Percentiles rank a stretch among this genome's conserved stretches.
Conservation (phyloP, 2,888 invertebrate genomes). For the Tetragnatha montana region DNA sequence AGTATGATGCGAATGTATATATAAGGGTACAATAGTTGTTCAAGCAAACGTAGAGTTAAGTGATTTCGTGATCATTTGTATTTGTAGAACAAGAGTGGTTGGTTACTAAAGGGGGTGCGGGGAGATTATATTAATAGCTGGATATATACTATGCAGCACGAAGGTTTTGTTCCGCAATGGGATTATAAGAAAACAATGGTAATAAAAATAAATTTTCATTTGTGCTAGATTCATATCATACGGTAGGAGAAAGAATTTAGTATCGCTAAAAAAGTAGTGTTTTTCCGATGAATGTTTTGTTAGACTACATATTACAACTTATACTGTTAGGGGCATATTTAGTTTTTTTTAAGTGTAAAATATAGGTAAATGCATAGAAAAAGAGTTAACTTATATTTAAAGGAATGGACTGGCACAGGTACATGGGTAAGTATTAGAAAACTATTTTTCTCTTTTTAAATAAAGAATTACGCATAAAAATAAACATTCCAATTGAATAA, state of each 20-base stretch:
- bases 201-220: neutral
- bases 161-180: neutral
- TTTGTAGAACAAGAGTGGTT: neutral
- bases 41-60: neutral
- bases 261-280: neutral
- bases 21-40: neutral
- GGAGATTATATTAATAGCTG: too few species aligned
- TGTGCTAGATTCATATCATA: neutral
- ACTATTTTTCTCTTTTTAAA: too few species aligned
- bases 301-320: too few species aligned
- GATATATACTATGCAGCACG: neutral
- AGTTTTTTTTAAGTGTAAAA: neutral
- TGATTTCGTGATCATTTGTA: neutral
- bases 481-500: too few species aligned
- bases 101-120: too few species aligned
- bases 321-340: too few species aligned
- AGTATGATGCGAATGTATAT: neutral
- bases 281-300: too few species aligned
- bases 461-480: too few species aligned
- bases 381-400: neutral
- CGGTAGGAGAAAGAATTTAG: too few species aligned
- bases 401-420: neutral
- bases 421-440: too few species aligned
- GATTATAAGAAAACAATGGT: neutral
- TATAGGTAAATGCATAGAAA: too few species aligned